Conservation (phyloP, 1,140 invertebrate species). For the Bombus confusus region DNA sequence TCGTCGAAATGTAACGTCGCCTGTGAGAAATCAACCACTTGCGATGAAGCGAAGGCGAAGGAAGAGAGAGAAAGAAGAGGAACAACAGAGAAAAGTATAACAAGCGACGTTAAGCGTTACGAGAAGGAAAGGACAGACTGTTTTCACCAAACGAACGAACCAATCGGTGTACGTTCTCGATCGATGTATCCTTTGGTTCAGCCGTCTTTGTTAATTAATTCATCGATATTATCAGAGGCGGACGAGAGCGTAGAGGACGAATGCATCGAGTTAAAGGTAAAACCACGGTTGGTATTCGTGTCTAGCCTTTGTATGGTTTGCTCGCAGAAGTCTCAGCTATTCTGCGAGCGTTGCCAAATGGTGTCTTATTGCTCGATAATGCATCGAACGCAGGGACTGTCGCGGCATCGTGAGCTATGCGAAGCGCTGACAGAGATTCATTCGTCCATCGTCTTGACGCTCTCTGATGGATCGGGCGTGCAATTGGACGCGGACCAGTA, state of each 20-base stretch:
- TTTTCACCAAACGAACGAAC: neutral
- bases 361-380: conserved; percentile 82
- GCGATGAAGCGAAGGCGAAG: neutral
- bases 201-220: too few species aligned
- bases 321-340: conserved; percentile 62
- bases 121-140: neutral
- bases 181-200: conserved; percentile 55
- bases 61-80: neutral
- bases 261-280: conserved; percentile 72
- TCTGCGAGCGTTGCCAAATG: conserved; percentile 82
- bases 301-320: conserved; percentile 80
- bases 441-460: conserved; percentile 39
- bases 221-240: neutral
- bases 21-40: neutral
- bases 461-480: conserved; percentile 81
- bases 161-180: conserved; percentile 66
- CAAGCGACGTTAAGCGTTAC: neutral
- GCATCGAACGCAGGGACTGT: conserved; percentile 80
- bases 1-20: neutral
- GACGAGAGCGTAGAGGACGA: conserved; percentile 60
- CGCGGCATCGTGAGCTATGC: conserved; percentile 81
- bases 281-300: conserved; percentile 73
- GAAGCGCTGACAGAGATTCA: conserved; percentile 67
- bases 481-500: conserved; percentile 84
- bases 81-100: neutral